These are phyloP conservation scores for Eudasyphora cyanicolor DNA, from an alignment of 2,888 invertebrate genomes.

Conservation along the genomic window DNA sequence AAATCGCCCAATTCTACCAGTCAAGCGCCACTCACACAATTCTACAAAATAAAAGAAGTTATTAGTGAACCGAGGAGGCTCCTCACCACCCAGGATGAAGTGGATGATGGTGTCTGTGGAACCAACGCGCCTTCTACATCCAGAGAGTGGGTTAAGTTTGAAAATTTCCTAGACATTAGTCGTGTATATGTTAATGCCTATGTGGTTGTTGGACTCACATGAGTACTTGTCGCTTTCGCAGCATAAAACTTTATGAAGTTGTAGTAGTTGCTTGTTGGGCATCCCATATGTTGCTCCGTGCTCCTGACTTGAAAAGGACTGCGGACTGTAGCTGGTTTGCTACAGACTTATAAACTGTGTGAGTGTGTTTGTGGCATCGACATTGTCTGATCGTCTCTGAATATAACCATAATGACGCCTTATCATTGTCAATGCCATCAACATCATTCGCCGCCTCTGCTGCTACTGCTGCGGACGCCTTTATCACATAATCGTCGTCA, in stretches of 20 bases:
- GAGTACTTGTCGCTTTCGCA: background rate
- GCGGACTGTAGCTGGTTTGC: too few relatives aligned
- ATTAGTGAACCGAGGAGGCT: constrained; percentile 4
- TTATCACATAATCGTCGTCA: constrained; percentile 22
- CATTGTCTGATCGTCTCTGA: background rate
- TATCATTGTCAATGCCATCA: constrained; percentile 35
- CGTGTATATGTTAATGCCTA: constrained; percentile 57
- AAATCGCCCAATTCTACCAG: constrained; percentile 38
- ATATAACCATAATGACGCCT: constrained; percentile 3
- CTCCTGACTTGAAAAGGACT: too few relatives aligned
- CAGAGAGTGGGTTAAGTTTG: constrained; percentile 45
- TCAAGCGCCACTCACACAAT: constrained; percentile 42
- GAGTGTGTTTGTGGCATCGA: background rate
- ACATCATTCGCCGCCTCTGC: constrained; percentile 19
- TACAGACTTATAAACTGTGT: background rate
- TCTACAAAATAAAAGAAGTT: constrained; percentile 53
- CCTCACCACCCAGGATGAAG: background rate
- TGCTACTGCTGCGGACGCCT: too few relatives aligned
- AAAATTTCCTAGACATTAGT: constrained; percentile 54
- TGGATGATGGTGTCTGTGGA: background rate
- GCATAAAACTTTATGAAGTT: constrained; percentile 1
- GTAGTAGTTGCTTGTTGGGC: background rate
- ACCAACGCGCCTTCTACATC: too few relatives aligned
- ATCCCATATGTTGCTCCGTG: background rate
- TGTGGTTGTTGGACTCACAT: constrained; percentile 48